Evolutionary conservation across 92 coral and sea anemone species (phyloP).

Genomic region (Epizoanthus illoricatus): DNA sequence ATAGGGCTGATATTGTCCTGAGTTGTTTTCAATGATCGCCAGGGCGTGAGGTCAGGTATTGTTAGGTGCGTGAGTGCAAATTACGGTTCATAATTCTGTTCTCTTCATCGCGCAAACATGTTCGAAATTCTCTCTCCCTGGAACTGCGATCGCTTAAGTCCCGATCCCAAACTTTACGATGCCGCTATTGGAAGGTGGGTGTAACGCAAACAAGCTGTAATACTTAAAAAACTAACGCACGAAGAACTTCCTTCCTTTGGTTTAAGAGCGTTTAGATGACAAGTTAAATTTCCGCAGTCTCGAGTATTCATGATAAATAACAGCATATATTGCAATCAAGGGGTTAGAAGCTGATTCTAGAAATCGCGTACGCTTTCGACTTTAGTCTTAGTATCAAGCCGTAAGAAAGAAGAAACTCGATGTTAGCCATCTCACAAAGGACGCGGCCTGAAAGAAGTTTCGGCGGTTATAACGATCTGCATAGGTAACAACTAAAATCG

Average conservation of each 20-base stretch:
- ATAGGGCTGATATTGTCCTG: conserved; percentile 26
- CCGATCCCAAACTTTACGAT: conserved; percentile 30
- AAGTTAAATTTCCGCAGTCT: conserved; percentile 16
- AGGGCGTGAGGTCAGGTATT: conserved; percentile 40
- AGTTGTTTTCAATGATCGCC: background rate
- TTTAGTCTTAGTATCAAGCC: background rate
- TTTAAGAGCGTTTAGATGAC: conserved; percentile 29
- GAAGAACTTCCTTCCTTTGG: conserved; percentile 36
- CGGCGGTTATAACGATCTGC: background rate
- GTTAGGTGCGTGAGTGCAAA: conserved; percentile 1
- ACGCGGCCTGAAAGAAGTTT: background rate
- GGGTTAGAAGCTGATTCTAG: too few relatives aligned
- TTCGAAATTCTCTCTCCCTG: conserved; percentile 33
- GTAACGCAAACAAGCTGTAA: background rate
- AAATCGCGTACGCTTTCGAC: background rate
- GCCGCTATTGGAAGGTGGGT: conserved; percentile 34
- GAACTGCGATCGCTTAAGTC: conserved; percentile 23
- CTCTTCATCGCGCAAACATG: conserved; percentile 16
- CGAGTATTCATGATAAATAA: background rate
- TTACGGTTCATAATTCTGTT: background rate
- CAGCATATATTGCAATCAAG: background rate
- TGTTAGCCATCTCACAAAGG: conserved; percentile 27
- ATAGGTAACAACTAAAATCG: background rate
- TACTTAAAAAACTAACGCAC: conserved; percentile 7
- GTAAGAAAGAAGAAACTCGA: background rate